Evolutionary conservation across 1,140 invertebrate genomes (phyloP).

Genomic region (Atta texana): DNA sequence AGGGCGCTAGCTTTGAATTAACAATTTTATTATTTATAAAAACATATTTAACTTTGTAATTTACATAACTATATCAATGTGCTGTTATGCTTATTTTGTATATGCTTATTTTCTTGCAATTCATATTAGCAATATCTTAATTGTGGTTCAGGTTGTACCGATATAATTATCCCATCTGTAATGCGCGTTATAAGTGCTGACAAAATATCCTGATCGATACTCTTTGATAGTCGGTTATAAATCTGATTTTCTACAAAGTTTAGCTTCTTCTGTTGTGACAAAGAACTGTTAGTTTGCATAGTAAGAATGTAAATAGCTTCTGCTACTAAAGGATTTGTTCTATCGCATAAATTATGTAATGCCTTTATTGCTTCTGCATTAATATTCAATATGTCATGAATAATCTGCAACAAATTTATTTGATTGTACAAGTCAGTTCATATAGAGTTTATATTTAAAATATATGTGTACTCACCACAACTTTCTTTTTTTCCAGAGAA

Average conservation of each 20-base stretch:
- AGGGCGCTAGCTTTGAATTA: background rate
- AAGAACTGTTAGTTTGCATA: conserved; percentile 73
- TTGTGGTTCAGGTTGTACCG: conserved; percentile 74
- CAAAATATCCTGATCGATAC: conserved; percentile 78
- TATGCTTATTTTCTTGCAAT: background rate
- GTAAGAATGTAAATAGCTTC: conserved; percentile 79
- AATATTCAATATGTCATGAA: conserved; percentile 77
- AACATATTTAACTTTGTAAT: conserved; percentile 8
- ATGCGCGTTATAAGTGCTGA: conserved; percentile 80
- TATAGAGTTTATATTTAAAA: background rate
- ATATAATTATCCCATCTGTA: conserved; percentile 78
- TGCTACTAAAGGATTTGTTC: conserved; percentile 76
- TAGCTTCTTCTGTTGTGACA: conserved; percentile 48
- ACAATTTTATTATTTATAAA: conserved; percentile 1
- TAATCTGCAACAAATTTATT: conserved; percentile 76
- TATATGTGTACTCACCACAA: conserved; percentile 77
- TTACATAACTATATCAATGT: conserved; percentile 9
- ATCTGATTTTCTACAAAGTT: conserved; percentile 77
- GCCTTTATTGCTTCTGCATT: conserved; percentile 76
- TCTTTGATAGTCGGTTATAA: conserved; percentile 70
- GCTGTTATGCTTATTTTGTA: background rate
- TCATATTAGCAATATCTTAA: conserved; percentile 48
- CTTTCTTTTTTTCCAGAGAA: conserved; percentile 65
- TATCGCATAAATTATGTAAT: conserved; percentile 82
- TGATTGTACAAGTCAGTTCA: background rate